A percentile compares a stretch with the other conserved stretches of the same genome.
Conservation (phyloP, 2,797 vertebrate species). For the Macropus fuliginosus region DNA sequence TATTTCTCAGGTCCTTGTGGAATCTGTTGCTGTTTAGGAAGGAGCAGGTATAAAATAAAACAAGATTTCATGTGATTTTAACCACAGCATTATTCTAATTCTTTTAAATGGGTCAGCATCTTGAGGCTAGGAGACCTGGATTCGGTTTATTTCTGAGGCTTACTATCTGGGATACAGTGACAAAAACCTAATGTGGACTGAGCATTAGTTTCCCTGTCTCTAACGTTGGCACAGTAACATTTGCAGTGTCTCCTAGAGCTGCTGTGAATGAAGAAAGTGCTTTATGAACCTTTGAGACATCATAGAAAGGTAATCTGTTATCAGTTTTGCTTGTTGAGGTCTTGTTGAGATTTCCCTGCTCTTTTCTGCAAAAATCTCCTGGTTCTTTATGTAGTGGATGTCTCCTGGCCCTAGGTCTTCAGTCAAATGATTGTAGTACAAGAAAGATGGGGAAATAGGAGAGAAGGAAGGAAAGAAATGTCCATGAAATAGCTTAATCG, state of each 20-base stretch:
- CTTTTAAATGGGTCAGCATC: neutral
- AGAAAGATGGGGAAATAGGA: neutral
- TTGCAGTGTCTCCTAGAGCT: neutral
- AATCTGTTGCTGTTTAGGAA: neutral
- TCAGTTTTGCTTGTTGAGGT: neutral
- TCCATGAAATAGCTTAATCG: no score
- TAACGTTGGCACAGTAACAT: neutral
- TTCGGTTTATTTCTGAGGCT: neutral
- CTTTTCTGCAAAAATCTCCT: neutral
- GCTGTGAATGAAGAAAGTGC: neutral
- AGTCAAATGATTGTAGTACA: neutral
- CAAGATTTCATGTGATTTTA: neutral
- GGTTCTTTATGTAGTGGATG: neutral
- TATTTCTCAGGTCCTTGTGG: neutral
- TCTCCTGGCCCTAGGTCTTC: neutral
- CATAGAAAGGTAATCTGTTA: neutral
- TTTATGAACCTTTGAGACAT: neutral
- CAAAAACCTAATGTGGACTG: neutral
- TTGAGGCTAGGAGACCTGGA: neutral
- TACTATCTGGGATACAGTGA: neutral
- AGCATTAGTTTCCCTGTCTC: neutral
- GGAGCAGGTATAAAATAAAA: neutral
- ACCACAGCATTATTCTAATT: neutral
- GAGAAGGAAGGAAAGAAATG: neutral
- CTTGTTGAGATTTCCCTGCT: neutral